These are phyloP conservation scores for Xanthorhoe designata DNA, from an alignment of 2,888 invertebrate species.

Conservation along the genomic window DNA sequence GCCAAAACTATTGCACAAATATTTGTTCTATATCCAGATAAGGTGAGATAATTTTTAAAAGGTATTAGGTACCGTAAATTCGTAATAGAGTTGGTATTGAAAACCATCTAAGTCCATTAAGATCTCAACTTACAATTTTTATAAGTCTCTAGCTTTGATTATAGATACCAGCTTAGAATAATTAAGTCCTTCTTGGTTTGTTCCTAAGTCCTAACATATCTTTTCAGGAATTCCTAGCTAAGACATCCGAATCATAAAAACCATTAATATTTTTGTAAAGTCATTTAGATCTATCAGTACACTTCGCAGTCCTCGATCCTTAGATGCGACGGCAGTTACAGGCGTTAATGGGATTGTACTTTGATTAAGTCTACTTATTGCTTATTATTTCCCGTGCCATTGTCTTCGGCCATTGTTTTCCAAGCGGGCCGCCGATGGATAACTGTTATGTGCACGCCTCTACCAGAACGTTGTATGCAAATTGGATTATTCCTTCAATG, in stretches of 20 bases:
- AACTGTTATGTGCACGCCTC: constrained; percentile 44
- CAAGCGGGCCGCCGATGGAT: constrained; percentile 47
- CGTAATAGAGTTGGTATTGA: background rate
- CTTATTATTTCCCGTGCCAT: constrained; percentile 66
- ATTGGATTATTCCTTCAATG: constrained; percentile 15
- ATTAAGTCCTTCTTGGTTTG: too few relatives aligned
- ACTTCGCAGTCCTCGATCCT: constrained; percentile 1
- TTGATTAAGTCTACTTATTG: constrained; percentile 50
- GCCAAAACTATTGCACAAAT: constrained; percentile 12
- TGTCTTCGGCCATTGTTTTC: constrained; percentile 64
- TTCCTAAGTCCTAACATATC: too few relatives aligned
- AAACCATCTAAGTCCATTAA: background rate
- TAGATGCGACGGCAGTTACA: constrained; percentile 19
- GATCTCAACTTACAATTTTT: background rate
- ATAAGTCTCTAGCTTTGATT: background rate
- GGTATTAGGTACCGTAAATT: too few relatives aligned
- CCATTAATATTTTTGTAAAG: background rate
- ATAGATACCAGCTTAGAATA: too few relatives aligned
- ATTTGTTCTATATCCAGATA: background rate
- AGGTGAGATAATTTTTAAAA: background rate
- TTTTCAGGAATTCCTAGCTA: too few relatives aligned
- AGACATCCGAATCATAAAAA: too few relatives aligned
- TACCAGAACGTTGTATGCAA: constrained; percentile 23
- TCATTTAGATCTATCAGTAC: background rate
- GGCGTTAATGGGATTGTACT: constrained; percentile 29